Percentiles rank a stretch among this genome's conserved stretches.
Conservation (phyloP, 2,113 vertebrate genomes). For the Chlamydotis undulata region DNA sequence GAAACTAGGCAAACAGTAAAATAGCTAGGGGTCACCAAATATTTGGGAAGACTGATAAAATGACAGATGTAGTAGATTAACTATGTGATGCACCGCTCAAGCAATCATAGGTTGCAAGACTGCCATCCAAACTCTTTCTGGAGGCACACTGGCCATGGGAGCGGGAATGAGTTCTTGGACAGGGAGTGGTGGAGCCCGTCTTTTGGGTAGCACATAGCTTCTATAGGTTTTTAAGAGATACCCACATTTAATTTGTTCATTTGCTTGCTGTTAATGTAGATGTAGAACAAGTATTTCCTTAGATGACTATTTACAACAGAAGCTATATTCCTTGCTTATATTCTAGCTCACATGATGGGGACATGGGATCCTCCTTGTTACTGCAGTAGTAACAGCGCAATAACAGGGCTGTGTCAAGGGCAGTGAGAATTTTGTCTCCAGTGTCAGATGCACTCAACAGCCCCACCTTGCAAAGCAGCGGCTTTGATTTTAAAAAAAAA, state of each 20-base stretch:
- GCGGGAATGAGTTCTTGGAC: rapidly evolving
- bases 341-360: not conserved
- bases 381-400: not conserved
- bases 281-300: not conserved
- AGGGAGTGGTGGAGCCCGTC: not conserved
- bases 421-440: not conserved
- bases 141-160: rapidly evolving
- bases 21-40: not conserved
- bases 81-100: not conserved
- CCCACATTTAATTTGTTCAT: not conserved
- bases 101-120: not conserved
- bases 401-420: not conserved
- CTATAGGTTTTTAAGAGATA: not conserved
- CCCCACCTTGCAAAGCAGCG: not conserved
- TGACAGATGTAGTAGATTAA: not conserved
- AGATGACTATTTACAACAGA: not conserved
- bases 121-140: not conserved
- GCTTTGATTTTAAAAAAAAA: not conserved
- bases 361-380: not conserved
- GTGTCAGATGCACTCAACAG: not conserved
- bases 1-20: not conserved
- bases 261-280: not conserved
- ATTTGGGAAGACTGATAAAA: not conserved
- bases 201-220: rapidly evolving
- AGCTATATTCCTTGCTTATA: not conserved